Base-by-base conservation (phyloP, 2,797 vertebrate species). In the Microchirus variegatus region DNA sequence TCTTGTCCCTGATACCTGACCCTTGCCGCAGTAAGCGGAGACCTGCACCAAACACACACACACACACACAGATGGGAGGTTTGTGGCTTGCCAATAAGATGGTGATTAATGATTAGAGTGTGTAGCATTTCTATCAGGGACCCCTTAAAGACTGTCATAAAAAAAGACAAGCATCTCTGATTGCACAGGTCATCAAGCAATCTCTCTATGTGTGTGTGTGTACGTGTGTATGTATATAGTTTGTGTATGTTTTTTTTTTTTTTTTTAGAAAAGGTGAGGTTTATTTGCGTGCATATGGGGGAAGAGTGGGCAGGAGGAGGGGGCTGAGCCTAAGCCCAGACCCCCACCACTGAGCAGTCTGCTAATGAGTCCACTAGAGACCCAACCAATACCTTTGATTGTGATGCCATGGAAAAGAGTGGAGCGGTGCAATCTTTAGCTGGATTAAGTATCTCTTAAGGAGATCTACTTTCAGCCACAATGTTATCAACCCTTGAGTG, bases 281-380 rank as follows among this genome's bases (percentile, higher is more conserved):
- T 22, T 50, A 14, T 35, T 26, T 51, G 22, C 36, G 31, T 35
- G 15, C 14, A 8, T 4, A 1, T 13, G 51, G 38, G 37, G 66
- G 49, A 59, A 41, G 53, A 61, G 38, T 43, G 53, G 42, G 45
- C 10, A 44, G n/a, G 26, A 11, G 48, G 59, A 50, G 57, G 67
- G 53, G 47, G 68, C 51, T 65, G 64, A 36, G 53, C 55, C 68
- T 73, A 62, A 67, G 57, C 69, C 7, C 65, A 87, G 82, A 82
- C 84, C 83, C 87, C 78, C 70, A 71, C 73, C 55, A 72, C 78
- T 83, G 85, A 81, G 84, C 73, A 75, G 73, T 82, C 81, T 75
- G 75, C 92, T 94, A 94, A 94, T 94, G 93, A 94, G 94, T 93
- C 89, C 93, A 93, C 92, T 76, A 87, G 92, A 94, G 92, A 93